Evolutionary conservation across 2,113 vertebrate genomes (phyloP).

Genomic region (Hepsetus odoe): DNA sequence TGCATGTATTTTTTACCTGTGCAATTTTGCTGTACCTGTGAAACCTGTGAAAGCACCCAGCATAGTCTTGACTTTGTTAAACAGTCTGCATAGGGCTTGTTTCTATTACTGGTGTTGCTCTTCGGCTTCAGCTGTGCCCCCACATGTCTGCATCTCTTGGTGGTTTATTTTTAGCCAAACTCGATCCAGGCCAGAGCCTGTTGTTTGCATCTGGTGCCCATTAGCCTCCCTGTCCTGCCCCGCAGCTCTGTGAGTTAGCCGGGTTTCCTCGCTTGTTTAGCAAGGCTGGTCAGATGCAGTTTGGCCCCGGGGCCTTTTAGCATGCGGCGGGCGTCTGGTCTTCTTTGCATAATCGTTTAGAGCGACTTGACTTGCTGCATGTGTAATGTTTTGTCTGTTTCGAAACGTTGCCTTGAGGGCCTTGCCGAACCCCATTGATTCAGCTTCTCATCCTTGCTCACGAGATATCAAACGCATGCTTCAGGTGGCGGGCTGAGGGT

Average conservation of each 20-base stretch:
- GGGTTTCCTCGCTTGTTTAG: not conserved
- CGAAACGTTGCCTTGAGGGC: conserved; percentile 26
- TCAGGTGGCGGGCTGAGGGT: conserved; percentile 32
- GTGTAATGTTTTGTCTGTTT: conserved; percentile 32
- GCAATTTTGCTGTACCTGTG: not conserved
- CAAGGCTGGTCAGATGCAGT: conserved; percentile 4
- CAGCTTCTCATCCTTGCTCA: conserved; percentile 45
- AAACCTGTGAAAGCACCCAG: not conserved
- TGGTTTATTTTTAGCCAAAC: not conserved
- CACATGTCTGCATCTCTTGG: not conserved
- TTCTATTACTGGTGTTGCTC: not conserved
- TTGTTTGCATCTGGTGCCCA: conserved; percentile 32
- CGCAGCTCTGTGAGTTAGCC: not conserved
- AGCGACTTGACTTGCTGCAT: conserved; percentile 34
- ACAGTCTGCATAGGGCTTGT: not conserved
- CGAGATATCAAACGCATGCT: conserved; percentile 36
- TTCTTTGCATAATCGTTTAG: conserved; percentile 47
- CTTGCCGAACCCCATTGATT: conserved; percentile 52
- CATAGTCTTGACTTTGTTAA: not conserved
- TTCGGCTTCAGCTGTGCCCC: not conserved
- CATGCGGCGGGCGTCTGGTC: not conserved
- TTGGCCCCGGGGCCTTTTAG: conserved; percentile 1
- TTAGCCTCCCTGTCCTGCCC: conserved; percentile 21
- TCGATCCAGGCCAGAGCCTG: not conserved
- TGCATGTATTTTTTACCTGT: no score